Conservation (phyloP, 2,113 vertebrate genomes). For the Perca fluviatilis region DNA sequence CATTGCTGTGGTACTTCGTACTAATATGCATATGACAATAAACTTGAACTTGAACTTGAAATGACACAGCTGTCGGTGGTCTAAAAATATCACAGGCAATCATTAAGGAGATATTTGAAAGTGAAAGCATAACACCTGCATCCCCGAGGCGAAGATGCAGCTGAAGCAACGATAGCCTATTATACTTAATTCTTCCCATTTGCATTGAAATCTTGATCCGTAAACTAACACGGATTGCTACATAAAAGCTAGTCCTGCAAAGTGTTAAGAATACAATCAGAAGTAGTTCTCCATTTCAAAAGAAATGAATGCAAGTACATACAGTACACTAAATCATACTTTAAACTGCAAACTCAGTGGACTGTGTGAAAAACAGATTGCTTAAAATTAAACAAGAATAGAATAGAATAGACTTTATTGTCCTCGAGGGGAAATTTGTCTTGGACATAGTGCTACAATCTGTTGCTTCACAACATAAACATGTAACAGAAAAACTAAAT, state of each 20-base stretch:
- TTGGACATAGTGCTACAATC: no score
- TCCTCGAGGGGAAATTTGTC: no score
- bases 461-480: no score
- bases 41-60: no score
- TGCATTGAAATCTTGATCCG: conserved; percentile 29
- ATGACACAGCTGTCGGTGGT: conserved; percentile 75
- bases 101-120: conserved; percentile 83
- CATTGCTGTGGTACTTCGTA: no score
- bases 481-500: no score
- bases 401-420: no score
- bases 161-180: conserved; percentile 28
- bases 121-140: conserved; percentile 84
- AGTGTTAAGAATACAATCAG: conserved; percentile 32
- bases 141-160: conserved; percentile 74
- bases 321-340: neutral
- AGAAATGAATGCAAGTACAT: conserved; percentile 13
- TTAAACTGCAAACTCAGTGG: neutral
- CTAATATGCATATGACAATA: no score
- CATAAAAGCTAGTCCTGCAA: conserved; percentile 19
- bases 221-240: conserved; percentile 39
- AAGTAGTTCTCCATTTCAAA: conserved; percentile 21
- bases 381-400: neutral
- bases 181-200: conserved; percentile 23
- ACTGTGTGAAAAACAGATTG: conserved; percentile 7
- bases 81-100: conserved; percentile 90